A percentile compares a stretch with the other conserved stretches of the same genome.
Evolutionary conservation across 1,140 invertebrate genomes (phyloP).

Genomic region (Drosophila kohkoa): DNA sequence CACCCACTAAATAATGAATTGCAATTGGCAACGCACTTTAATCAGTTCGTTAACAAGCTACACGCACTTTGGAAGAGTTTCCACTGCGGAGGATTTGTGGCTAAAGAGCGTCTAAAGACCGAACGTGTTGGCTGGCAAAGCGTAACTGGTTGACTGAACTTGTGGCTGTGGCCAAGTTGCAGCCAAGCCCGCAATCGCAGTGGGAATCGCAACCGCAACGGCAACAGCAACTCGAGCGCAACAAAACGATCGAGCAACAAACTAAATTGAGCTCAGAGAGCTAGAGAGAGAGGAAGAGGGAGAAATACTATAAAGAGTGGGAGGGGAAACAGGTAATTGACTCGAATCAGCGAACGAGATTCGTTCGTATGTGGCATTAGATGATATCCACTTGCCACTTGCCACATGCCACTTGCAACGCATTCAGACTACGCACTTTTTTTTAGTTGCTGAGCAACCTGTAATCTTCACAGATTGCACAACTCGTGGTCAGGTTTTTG

Average conservation of each 20-base stretch:
- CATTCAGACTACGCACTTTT: conserved; percentile 15
- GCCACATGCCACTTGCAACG: background rate
- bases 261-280: conserved; percentile 6
- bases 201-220: conserved; percentile 39
- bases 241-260: conserved; percentile 44
- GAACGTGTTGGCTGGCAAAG: conserved; percentile 71
- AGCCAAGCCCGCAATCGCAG: conserved; percentile 50
- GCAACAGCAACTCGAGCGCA: conserved; percentile 66
- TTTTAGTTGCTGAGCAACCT: background rate
- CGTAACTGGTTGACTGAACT: conserved; percentile 76
- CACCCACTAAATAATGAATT: background rate
- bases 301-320: background rate
- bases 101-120: conserved; percentile 22
- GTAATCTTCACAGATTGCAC: conserved; percentile 18
- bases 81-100: background rate
- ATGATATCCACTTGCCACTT: conserved; percentile 7
- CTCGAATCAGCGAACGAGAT: background rate
- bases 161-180: conserved; percentile 33
- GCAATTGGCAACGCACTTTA: conserved; percentile 1
- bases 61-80: conserved; percentile 12
- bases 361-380: conserved; percentile 8
- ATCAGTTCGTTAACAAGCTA: background rate
- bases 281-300: background rate
- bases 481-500: conserved; percentile 5
- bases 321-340: conserved; percentile 6